Evolutionary conservation across 2,113 vertebrate genomes (phyloP).

Genomic region (Ploceus nigricollis): DNA sequence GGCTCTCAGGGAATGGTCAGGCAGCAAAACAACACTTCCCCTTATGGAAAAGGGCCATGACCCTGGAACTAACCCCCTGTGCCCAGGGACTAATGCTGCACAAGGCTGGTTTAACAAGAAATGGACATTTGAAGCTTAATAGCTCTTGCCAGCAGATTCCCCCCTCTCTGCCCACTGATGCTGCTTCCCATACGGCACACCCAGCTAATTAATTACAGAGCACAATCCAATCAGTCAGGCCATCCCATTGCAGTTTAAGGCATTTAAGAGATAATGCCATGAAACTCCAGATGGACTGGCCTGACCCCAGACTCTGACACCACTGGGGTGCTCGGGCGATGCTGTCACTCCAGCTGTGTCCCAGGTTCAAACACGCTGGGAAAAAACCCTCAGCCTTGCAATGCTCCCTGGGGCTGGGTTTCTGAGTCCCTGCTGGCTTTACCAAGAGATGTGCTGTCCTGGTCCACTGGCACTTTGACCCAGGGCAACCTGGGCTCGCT

Average conservation of each 20-base stretch:
- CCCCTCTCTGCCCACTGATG: neutral
- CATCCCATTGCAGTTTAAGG: slow-evolving; percentile 29
- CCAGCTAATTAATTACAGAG: slow-evolving; percentile 47
- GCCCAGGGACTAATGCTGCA: neutral
- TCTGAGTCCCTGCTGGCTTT: neutral
- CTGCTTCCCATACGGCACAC: neutral
- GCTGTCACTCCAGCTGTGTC: fast-evolving
- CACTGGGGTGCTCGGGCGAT: fast-evolving
- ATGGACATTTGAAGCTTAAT: neutral
- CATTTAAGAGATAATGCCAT: slow-evolving; percentile 44
- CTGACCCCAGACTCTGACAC: neutral
- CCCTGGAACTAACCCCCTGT: neutral
- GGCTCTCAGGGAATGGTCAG: neutral
- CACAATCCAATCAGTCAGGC: slow-evolving; percentile 43
- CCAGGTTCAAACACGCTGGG: fast-evolving
- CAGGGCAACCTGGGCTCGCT: fast-evolving
- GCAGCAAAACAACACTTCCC: neutral
- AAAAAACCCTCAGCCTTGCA: neutral
- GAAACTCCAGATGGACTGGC: slow-evolving; percentile 21
- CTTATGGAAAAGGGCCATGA: neutral
- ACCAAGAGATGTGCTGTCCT: neutral
- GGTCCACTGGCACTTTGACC: neutral
- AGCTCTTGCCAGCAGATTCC: neutral
- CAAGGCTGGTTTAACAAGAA: neutral
- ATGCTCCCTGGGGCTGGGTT: neutral